Conservation (phyloP, 2,113 vertebrate genomes). For the Geococcyx californianus region DNA sequence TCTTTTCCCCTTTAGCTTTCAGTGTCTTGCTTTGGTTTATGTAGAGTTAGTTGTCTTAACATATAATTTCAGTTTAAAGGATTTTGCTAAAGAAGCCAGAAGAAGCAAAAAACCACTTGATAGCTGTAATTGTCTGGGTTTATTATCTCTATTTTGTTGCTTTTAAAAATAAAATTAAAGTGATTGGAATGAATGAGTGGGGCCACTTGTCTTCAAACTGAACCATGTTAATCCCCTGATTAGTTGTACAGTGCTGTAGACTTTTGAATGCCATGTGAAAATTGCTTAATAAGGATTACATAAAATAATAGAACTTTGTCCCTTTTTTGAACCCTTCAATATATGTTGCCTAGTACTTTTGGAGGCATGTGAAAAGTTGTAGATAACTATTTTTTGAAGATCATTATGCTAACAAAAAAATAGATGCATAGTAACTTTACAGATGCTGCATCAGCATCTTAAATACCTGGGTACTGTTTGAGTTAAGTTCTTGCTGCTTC, state of each 20-base stretch:
- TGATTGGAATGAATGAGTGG: neutral
- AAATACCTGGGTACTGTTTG: neutral
- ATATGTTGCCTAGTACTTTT: neutral
- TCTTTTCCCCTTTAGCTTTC: neutral
- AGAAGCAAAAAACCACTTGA: neutral
- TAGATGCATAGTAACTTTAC: neutral
- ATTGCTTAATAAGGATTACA: neutral
- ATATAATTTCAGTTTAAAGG: neutral
- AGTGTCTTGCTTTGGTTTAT: neutral
- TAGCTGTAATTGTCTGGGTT: neutral
- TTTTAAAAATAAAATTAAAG: neutral
- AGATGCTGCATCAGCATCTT: neutral
- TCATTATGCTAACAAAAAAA: neutral
- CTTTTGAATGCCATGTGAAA: neutral
- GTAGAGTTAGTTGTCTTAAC: neutral
- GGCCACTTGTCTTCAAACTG: neutral
- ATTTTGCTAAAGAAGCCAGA: neutral
- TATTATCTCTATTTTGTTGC: neutral
- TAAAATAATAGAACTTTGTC: neutral
- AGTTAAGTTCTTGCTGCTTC: neutral
- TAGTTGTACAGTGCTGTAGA: neutral
- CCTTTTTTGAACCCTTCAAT: neutral
- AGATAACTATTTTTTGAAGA: neutral
- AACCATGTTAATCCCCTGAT: neutral
- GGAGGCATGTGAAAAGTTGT: neutral